Evolutionary conservation across 1,140 invertebrate species (phyloP).

Genomic region (Drosophila nikananu): DNA sequence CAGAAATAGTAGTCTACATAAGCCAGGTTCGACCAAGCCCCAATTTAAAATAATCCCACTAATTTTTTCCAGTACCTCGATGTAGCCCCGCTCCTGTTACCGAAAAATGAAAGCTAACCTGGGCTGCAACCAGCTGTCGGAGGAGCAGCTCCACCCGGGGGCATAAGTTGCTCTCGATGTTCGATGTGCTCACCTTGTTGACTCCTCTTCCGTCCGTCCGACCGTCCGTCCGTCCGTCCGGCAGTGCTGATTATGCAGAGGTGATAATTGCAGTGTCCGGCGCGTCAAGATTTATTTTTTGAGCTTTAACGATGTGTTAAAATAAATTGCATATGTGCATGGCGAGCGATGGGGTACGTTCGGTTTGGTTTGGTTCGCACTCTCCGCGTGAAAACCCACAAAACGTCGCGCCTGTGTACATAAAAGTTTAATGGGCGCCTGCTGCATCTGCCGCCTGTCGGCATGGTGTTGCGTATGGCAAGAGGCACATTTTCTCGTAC

Average conservation of each 20-base stretch:
- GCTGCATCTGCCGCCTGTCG: slow-evolving; percentile 20
- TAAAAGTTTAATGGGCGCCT: slow-evolving; percentile 69
- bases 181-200: slow-evolving; percentile 60
- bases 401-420: slow-evolving; percentile 81
- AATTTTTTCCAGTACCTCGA: slow-evolving; percentile 5
- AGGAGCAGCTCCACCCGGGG: slow-evolving; percentile 53
- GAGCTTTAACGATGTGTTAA: slow-evolving; percentile 84
- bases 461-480: slow-evolving; percentile 1
- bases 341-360: slow-evolving; percentile 10
- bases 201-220: slow-evolving; percentile 18
- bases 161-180: slow-evolving; percentile 80
- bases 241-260: slow-evolving; percentile 78
- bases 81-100: slow-evolving; percentile 19
- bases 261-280: slow-evolving; percentile 83
- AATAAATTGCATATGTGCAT: slow-evolving; percentile 78
- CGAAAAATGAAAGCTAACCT: slow-evolving; percentile 56
- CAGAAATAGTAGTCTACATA: background rate
- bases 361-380: slow-evolving; percentile 1
- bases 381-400: slow-evolving; percentile 63
- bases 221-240: slow-evolving; percentile 17
- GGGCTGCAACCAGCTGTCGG: slow-evolving; percentile 52
- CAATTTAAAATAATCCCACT: background rate
- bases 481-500: slow-evolving; percentile 6
- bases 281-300: slow-evolving; percentile 83
- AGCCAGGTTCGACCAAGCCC: background rate